Conservation (phyloP, 2,113 vertebrate species). For the Mungos mungo region DNA sequence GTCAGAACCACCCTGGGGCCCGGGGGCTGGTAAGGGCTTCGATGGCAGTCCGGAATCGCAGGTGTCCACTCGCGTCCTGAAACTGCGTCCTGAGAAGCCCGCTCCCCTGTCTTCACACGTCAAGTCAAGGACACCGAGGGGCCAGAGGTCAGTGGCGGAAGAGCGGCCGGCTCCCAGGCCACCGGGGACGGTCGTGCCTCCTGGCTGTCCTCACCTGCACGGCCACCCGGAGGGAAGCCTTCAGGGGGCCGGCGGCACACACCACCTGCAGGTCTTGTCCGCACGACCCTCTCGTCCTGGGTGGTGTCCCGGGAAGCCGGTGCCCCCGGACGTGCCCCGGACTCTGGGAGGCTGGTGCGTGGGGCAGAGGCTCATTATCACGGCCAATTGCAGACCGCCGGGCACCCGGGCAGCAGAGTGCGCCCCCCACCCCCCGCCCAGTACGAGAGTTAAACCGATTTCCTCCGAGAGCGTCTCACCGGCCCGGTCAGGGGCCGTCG, state of each 20-base stretch:
- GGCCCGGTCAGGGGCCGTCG: not conserved
- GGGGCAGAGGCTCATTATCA: not conserved
- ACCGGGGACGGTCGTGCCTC: not conserved
- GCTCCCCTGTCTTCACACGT: not conserved
- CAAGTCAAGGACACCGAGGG: not conserved
- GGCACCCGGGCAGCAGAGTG: not conserved
- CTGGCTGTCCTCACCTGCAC: not conserved
- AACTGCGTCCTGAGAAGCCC: not conserved
- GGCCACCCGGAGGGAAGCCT: not conserved
- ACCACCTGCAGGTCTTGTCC: not conserved
- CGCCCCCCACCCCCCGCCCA: too few relatives aligned
- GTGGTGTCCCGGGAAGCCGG: not conserved
- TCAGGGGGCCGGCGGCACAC: not conserved
- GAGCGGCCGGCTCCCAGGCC: not conserved
- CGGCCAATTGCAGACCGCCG: not conserved
- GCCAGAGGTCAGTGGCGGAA: not conserved
- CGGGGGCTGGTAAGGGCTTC: not conserved
- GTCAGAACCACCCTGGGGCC: not conserved
- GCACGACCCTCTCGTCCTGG: not conserved
- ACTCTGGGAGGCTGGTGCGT: not conserved
- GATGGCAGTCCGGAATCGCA: not conserved
- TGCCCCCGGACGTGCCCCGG: not conserved
- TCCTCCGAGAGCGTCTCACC: not conserved
- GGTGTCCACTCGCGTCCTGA: not conserved
- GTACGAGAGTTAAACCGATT: not conserved